Evolutionary conservation across 92 coral and sea anemone species (phyloP).

Genomic region (Epizoanthus illoricatus): DNA sequence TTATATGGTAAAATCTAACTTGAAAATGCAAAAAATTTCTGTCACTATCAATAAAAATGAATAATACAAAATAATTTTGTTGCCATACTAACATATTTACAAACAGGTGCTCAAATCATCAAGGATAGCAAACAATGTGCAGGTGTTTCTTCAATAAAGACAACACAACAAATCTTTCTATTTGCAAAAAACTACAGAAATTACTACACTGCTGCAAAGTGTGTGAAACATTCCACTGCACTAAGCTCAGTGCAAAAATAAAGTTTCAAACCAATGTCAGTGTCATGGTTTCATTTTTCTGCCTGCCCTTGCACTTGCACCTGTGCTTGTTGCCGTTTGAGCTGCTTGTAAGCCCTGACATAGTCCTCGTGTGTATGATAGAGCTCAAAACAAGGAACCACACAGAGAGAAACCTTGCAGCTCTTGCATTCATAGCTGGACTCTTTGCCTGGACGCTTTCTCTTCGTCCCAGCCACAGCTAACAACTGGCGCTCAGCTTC

Average conservation of each 20-base stretch:
- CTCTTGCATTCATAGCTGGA: background rate
- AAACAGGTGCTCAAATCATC: no score
- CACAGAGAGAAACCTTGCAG: conserved; percentile 9
- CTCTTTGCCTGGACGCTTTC: background rate
- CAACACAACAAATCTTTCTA: no score
- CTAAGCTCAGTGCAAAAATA: background rate
- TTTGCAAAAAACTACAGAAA: no score
- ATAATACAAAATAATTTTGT: no score
- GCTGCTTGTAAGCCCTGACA: background rate
- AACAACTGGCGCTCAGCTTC: background rate
- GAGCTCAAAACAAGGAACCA: background rate
- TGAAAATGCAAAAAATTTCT: no score
- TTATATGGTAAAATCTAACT: no score
- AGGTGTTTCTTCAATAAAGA: no score
- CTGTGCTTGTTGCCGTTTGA: no score
- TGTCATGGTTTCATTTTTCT: background rate
- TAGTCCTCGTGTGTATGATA: background rate
- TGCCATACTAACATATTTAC: no score
- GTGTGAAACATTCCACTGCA: background rate
- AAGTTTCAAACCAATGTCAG: background rate
- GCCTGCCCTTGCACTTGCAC: no score
- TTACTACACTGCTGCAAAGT: background rate
- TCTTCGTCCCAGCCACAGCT: background rate
- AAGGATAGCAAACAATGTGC: no score
- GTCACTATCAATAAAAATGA: no score